phyloP scores from a whole-genome alignment of 2,797 vertebrate species.

The Sebastes hopkinsi region DNA sequence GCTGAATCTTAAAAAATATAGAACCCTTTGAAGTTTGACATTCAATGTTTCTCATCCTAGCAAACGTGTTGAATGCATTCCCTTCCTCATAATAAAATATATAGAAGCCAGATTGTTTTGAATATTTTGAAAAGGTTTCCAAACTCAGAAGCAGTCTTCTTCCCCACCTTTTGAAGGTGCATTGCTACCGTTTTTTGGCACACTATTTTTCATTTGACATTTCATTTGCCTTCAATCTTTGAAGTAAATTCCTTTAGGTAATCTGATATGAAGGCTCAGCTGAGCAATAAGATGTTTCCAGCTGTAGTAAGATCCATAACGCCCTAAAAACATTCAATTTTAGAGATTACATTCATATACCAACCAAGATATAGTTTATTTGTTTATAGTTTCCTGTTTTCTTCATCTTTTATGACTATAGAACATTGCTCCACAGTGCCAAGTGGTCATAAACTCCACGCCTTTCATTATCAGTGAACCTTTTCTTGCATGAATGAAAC shows the following conservation, averaged over 20 bases:
- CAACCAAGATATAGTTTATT: background rate
- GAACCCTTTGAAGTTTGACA: background rate
- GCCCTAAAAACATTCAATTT: background rate
- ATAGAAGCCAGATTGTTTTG: background rate
- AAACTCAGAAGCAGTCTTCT: background rate
- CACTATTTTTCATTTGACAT: background rate
- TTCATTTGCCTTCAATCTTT: background rate
- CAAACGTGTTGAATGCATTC: background rate
- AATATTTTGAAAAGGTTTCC: background rate
- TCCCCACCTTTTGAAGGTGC: background rate
- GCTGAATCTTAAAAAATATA: background rate
- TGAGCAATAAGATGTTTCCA: background rate
- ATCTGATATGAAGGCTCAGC: background rate
- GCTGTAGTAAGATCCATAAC: background rate
- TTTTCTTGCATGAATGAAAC: background rate
- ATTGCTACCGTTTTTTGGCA: background rate
- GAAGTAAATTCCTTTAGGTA: background rate
- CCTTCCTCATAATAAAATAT: background rate
- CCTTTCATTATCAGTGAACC: background rate
- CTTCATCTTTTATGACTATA: background rate
- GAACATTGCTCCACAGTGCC: background rate
- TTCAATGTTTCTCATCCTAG: background rate
- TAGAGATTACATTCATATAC: background rate
- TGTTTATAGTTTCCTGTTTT: background rate
- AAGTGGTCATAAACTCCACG: background rate